phyloP scores from a whole-genome alignment of 1,140 invertebrate genomes.

The Solen grandis region DNA sequence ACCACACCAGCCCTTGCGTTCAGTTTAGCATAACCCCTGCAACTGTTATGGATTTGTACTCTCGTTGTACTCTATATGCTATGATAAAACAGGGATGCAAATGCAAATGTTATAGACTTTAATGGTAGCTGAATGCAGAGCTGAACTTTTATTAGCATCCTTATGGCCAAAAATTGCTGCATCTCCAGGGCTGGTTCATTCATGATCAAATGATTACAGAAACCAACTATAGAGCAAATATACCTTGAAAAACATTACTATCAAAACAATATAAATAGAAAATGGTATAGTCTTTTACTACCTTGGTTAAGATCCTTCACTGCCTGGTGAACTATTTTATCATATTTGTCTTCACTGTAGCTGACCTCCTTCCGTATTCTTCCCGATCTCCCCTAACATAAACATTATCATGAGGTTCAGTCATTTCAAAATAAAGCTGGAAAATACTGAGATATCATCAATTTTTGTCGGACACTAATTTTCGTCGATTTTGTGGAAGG shows the following conservation, averaged over 20 bases:
- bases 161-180: neutral
- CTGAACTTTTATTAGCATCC: too few species aligned
- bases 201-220: neutral
- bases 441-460: neutral
- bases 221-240: neutral
- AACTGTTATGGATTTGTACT: too few species aligned
- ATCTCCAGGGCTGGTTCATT: neutral
- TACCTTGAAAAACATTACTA: neutral
- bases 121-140: too few species aligned
- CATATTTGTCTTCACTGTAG: constrained; percentile 1
- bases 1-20: too few species aligned
- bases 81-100: too few species aligned
- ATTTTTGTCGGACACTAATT: constrained; percentile 3
- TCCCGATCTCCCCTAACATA: constrained; percentile 12
- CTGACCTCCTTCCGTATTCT: constrained; percentile 3
- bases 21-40: too few species aligned
- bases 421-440: neutral
- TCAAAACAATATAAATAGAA: neutral
- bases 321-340: constrained; percentile 3
- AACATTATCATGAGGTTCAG: neutral
- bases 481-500: too few species aligned
- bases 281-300: neutral
- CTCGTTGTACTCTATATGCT: too few species aligned
- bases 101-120: too few species aligned
- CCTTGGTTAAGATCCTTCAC: constrained; percentile 21